Conservation (phyloP, 2,113 vertebrate species). For the Sphyrna mokarran region DNA sequence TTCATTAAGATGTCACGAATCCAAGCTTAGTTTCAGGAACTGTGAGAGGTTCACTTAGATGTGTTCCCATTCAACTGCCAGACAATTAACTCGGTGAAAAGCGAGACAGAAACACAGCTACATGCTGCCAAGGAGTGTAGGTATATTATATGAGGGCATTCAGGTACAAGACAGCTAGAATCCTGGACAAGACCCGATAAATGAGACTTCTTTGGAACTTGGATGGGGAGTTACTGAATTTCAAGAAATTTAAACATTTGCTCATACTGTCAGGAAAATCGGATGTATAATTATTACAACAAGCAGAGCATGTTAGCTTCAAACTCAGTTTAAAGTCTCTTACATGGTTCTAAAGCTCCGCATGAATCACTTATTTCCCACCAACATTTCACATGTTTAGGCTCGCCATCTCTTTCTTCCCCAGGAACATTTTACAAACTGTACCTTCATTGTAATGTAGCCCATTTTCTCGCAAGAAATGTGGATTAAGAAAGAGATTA, state of each 20-base stretch:
- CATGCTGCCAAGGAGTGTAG: not conserved
- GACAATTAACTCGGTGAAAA: not conserved
- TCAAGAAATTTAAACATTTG: not conserved
- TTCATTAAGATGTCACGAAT: conserved; percentile 7
- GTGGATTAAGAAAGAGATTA: not conserved
- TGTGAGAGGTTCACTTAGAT: not conserved
- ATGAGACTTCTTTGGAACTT: not conserved
- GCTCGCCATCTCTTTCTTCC: no score
- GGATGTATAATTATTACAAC: not conserved
- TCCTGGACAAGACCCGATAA: not conserved
- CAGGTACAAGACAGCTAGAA: not conserved
- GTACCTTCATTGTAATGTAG: not conserved
- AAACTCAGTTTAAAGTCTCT: not conserved
- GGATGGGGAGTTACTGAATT: not conserved
- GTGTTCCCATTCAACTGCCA: conserved; percentile 8
- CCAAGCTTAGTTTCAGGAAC: conserved; percentile 16
- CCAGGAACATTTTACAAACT: not conserved
- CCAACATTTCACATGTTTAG: not conserved
- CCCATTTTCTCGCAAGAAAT: not conserved
- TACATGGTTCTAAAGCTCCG: not conserved
- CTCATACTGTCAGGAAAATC: not conserved
- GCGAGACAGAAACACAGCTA: not conserved
- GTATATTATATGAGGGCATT: not conserved
- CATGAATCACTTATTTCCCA: not conserved
- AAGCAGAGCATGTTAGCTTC: not conserved